Evolutionary conservation across 2,113 vertebrate species (phyloP), one percentile per base, ranked within the genome.

Genomic region (Varanus salvator): DNA sequence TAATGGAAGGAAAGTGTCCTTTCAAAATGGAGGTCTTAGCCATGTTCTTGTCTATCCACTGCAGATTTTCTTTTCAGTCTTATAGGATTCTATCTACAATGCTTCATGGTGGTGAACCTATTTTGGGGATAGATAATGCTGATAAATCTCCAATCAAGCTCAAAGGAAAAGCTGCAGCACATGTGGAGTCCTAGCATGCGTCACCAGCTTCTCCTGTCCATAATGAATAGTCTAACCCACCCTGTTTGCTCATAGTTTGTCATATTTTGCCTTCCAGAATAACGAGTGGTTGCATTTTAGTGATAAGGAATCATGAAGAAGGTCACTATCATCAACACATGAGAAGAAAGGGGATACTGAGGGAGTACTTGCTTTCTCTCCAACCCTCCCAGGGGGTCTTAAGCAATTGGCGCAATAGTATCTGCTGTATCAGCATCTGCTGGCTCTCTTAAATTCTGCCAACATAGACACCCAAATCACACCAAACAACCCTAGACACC

Each of bases 401-500:
- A 9, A 48, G 69, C 57, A 0, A 0, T 29, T 1, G 38, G 1
- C 31, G 34, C 3, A 31, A 78, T 84, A 60, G 34, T 3, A 57
- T 17, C 86, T 29, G 68, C 1, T 44, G 38, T 44, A 44, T 44
- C 87, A 80, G 89, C 31, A 84, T 64, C 69, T 74, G 54, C 86
- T 80, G 38, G 68, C 34, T 75, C 60, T 75, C 91, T 91, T 85
- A 15, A 5, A 76, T 57, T 74, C 52, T 90, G 44, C 38, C 34
- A 88, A 85, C 75, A 69, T 25, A 94, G 87, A 93, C 57, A 34
- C 69, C 78, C 31, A 3, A 31, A 72, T 48, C 6, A 17, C 75
- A 34, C 8, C 50, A 81, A n/a, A 31, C 3, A 81, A 68, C 52
- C 50, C 88, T 72, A 50, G n/a, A 69, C 54, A 25, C 31, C 12